Conservation (phyloP, 2,888 invertebrate species). For the Cepaea hortensis region DNA sequence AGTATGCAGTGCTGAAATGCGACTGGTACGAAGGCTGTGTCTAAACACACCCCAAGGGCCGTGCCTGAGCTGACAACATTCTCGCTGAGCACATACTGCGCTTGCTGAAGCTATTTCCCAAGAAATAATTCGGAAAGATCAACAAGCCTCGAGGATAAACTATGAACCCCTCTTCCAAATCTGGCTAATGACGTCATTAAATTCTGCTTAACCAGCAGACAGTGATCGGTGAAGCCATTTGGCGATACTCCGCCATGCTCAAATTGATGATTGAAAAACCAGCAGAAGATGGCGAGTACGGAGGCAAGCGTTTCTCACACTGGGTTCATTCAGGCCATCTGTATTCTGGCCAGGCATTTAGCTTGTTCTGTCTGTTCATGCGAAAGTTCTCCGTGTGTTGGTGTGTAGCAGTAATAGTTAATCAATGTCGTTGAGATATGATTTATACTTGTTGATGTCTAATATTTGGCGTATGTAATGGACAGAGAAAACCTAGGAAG, state of each 20-base stretch:
- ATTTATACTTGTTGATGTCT: too few relatives aligned
- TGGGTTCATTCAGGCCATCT: neutral
- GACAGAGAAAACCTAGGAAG: too few relatives aligned
- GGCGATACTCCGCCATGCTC: neutral
- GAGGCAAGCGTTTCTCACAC: neutral
- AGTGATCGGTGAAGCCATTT: neutral
- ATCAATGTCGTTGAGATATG: too few relatives aligned
- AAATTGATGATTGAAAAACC: conserved; percentile 15
- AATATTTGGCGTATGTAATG: too few relatives aligned
- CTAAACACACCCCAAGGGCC: neutral
- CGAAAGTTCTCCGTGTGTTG: too few relatives aligned
- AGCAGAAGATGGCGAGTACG: neutral
- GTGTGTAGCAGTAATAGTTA: too few relatives aligned
- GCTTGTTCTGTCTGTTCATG: too few relatives aligned
- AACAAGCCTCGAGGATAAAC: conserved; percentile 14
- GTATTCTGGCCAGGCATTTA: too few relatives aligned
- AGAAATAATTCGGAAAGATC: conserved; percentile 26
- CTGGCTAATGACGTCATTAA: conserved; percentile 24
- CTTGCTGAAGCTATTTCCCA: neutral
- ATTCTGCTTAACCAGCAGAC: conserved; percentile 21
- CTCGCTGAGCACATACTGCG: neutral
- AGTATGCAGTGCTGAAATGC: too few relatives aligned
- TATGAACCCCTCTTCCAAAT: conserved; percentile 15
- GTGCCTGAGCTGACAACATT: neutral
- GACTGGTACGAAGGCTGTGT: too few relatives aligned